Conservation (phyloP, 1,140 invertebrate genomes). For the Lepidostoma basale region DNA sequence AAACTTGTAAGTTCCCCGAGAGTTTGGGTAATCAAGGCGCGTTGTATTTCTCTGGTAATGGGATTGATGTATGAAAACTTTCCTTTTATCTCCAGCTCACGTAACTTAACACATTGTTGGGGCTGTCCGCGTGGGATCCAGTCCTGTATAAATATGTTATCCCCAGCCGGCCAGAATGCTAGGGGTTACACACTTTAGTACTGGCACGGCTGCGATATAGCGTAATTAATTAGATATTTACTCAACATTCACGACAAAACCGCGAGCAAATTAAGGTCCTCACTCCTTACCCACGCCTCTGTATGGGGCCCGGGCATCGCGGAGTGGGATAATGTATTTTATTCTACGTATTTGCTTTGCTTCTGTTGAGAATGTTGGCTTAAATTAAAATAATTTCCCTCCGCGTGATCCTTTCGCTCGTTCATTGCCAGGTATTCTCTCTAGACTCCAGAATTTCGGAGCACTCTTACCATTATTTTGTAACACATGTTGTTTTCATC, state of each 20-base stretch:
- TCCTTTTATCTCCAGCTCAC: conserved; percentile 1
- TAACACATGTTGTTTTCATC: too few relatives aligned
- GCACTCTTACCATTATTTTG: too few relatives aligned
- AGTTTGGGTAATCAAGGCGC: neutral
- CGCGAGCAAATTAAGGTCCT: neutral
- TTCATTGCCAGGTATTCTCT: neutral
- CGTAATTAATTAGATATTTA: conserved; percentile 11
- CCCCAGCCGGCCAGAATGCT: neutral
- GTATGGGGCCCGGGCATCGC: too few relatives aligned
- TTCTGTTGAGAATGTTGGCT: neutral
- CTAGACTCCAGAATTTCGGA: too few relatives aligned
- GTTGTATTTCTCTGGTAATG: neutral
- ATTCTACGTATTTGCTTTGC: neutral
- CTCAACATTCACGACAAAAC: neutral
- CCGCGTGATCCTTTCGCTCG: neutral
- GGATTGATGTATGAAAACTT: conserved; percentile 2
- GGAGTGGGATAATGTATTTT: too few relatives aligned
- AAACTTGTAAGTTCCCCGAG: neutral
- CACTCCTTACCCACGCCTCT: too few relatives aligned
- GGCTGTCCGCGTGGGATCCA: neutral
- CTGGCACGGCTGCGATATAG: neutral
- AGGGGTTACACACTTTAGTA: too few relatives aligned
- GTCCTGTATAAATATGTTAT: neutral
- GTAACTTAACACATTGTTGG: neutral
- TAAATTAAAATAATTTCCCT: neutral